phyloP scores from a whole-genome alignment of 2,797 vertebrate species.

The Microcaecilia unicolor region DNA sequence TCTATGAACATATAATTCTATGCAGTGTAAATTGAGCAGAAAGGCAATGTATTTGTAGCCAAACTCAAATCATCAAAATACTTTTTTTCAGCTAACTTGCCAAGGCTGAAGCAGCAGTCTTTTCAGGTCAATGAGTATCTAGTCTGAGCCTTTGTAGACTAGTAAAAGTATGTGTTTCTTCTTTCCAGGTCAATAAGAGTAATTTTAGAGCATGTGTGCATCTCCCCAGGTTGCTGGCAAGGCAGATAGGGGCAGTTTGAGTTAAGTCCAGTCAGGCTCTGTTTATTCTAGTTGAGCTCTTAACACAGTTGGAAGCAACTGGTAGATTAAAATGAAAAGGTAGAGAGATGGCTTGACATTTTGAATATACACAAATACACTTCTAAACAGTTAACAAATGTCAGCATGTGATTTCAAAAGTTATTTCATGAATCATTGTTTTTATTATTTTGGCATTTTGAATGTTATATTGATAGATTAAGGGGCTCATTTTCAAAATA shows the following conservation, averaged over 20 bases:
- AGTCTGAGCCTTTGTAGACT: conserved; percentile 16
- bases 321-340: too few species aligned
- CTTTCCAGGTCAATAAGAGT: conserved; percentile 22
- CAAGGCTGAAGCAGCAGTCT: conserved; percentile 19
- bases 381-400: too few species aligned
- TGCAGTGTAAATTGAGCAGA: conserved; percentile 10
- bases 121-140: conserved; percentile 17
- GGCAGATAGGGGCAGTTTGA: conserved; percentile 5
- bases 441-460: too few species aligned
- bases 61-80: neutral
- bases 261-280: conserved; percentile 1
- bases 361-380: too few species aligned
- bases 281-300: conserved; percentile 3
- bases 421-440: too few species aligned
- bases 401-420: too few species aligned
- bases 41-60: conserved; percentile 3
- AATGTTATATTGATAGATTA: too few species aligned
- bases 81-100: conserved; percentile 14
- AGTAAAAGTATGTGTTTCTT: conserved; percentile 4
- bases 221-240: conserved; percentile 7
- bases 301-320: too few species aligned
- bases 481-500: too few species aligned
- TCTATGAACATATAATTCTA: too few species aligned
- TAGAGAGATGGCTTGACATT: too few species aligned
- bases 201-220: conserved; percentile 10